A percentile compares a stretch with the other conserved stretches of the same genome.
Evolutionary conservation across 2,888 invertebrate genomes (phyloP).

Genomic region (Ochropleura leucogaster): DNA sequence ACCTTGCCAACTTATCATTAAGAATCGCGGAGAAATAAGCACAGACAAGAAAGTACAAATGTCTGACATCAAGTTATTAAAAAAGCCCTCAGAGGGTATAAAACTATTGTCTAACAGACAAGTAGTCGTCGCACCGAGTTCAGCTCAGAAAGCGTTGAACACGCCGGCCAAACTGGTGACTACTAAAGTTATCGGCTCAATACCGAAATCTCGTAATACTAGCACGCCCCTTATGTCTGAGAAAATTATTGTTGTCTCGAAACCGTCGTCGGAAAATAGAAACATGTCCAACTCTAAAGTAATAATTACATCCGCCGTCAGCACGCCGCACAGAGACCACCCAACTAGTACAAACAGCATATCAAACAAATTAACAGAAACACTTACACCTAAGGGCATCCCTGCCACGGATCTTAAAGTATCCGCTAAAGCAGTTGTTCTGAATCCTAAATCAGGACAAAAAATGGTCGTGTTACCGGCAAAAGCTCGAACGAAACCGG

Average conservation of each 20-base stretch:
- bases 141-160: conserved; percentile 81
- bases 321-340: conserved; percentile 75
- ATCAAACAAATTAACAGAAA: conserved; percentile 79
- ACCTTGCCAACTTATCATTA: conserved; percentile 85
- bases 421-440: conserved; percentile 86
- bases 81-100: conserved; percentile 83
- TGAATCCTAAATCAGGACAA: conserved; percentile 88
- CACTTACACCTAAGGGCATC: conserved; percentile 85
- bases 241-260: conserved; percentile 88
- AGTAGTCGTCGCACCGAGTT: conserved; percentile 81
- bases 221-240: conserved; percentile 76
- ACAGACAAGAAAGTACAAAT: conserved; percentile 83
- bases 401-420: conserved; percentile 88
- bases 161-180: conserved; percentile 83
- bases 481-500: conserved; percentile 82
- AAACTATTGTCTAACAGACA: conserved; percentile 86
- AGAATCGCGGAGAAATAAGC: conserved; percentile 79
- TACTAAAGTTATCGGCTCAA: conserved; percentile 85
- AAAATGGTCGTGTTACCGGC: conserved; percentile 89
- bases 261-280: conserved; percentile 80
- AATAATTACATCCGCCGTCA: conserved; percentile 80
- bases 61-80: conserved; percentile 85
- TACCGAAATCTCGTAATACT: conserved; percentile 76
- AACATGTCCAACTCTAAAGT: conserved; percentile 80
- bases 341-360: conserved; percentile 77